Percentiles rank a stretch among this genome's conserved stretches.
phyloP scores from a whole-genome alignment of 2,888 invertebrate genomes.

The Flexamia atlantica region DNA sequence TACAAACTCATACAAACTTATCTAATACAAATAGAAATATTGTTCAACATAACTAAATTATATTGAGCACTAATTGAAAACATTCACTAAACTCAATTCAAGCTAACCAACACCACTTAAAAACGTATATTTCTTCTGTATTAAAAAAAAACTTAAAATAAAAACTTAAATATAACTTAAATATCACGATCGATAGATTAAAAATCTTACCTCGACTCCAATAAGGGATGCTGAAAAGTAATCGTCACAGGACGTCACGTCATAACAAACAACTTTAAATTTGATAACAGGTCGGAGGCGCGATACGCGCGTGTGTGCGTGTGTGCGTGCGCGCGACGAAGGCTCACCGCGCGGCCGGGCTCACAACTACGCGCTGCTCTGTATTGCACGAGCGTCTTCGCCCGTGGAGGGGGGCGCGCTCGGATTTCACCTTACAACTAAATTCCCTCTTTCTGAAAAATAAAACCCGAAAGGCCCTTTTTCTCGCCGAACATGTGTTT shows the following conservation, averaged over 20 bases:
- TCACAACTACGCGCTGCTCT: slow-evolving; percentile 15
- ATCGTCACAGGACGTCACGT: not conserved
- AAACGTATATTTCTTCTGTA: too few species aligned
- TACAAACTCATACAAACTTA: too few species aligned
- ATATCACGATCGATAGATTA: too few species aligned
- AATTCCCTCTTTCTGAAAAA: slow-evolving; percentile 62
- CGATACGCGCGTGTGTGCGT: not conserved
- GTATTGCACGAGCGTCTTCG: slow-evolving; percentile 23
- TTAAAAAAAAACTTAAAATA: too few species aligned
- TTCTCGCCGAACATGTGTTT: slow-evolving; percentile 45
- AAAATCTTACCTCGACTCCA: slow-evolving; percentile 7
- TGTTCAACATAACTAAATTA: too few species aligned
- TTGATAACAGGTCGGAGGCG: not conserved
- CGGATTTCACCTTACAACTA: slow-evolving; percentile 59
- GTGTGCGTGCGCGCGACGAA: not conserved
- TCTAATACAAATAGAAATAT: too few species aligned
- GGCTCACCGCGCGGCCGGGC: slow-evolving; percentile 14
- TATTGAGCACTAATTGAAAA: too few species aligned
- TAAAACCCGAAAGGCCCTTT: slow-evolving; percentile 58
- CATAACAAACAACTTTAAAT: slow-evolving; percentile 31
- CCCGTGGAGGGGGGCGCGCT: slow-evolving; percentile 15
- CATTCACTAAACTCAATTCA: too few species aligned
- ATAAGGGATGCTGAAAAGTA: not conserved
- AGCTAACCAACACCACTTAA: too few species aligned
- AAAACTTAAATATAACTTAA: too few species aligned